Evolutionary conservation across 2,113 vertebrate genomes (phyloP), one percentile per base, ranked within the genome.

Genomic region (Herpetotheres cachinnans): DNA sequence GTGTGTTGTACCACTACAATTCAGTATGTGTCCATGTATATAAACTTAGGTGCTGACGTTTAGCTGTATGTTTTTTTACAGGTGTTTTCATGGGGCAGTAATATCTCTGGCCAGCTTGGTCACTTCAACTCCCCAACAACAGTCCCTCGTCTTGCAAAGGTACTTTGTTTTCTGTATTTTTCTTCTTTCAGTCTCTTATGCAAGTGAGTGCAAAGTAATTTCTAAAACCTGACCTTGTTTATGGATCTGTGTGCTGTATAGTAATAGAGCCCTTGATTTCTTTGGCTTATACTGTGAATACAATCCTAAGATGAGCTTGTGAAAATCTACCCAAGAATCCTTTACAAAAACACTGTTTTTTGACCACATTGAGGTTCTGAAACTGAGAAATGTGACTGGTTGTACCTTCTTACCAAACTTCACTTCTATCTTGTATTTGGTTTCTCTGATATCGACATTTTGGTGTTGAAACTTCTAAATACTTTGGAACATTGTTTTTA

Each of bases 21-120:
- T 94, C 19, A 50, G 24, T 63, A 5, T 26, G 30, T 47, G 36
- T 82, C 18, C 10, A 0, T 50, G 12, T n/a, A 3, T 66, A 16
- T 32, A 27, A 42, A 49, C 20, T 56, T 42, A 10, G 8, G 6
- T 80, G 80, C 49, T 96, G 27, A 91, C 82, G 14, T 36, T 72
- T 9, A 49, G 82, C 63, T 19, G 5, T 89, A 52, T n/a, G n/a
- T 42, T 96, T 90, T 96, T 71, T 93, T 93, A 46, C 93, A 99
- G 99, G 98, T 99, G 58, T 99, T 99, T 91, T 99, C 99, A 5
- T 99, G 99, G 99, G 99, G 99, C 83, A 99, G 98, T 79, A 99
- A 99, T 97, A 93, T 94, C 79, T 99, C 96, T 49, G 99, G 99
- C 65, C 99, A 99, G 83, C 99, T 99, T 26, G 99, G 99, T 77